Base-by-base conservation (phyloP, 2,797 vertebrate species). In the Rhodeus uyekii region DNA sequence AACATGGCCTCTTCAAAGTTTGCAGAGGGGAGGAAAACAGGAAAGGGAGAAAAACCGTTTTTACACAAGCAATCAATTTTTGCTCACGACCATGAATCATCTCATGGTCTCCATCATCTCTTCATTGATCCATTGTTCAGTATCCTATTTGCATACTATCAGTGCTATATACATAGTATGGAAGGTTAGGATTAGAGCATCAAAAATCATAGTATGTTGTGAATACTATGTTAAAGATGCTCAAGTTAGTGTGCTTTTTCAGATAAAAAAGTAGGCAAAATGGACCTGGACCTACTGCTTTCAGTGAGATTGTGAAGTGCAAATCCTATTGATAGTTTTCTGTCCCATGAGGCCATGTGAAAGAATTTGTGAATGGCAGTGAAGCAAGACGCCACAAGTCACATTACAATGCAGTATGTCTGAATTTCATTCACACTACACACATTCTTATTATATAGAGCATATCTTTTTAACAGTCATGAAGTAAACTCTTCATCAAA, bases 1-100 rank as follows among this genome's bases (percentile, higher is more conserved):
- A 27, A 42, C 50, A 27, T 64, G 24, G 27, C 65, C 74, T 60
- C 27, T 85, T 87, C 78, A 65, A 61, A 86, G 77, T 48, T 76
- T 88, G 89, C 84, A 87, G 86, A 85, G 88, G 86, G 89, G 90
- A 86, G 86, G 87, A 89, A 89, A 87, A 83, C 84, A 60, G 65
- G 74, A 36, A 24, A 76, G 24, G 9, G 12, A 19, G 39, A 13
- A 36, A 8, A 0, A 3, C 18, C 3, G 5, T 27, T 24, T 74
- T 74, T 24, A 34, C 72, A 32, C 18, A 72, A 72, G 16, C 42
- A 29, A 19, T 71, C 2, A 18, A n/a, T 27, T 58, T 38, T 8
- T 42, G 44, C 19, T 50, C 29, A 27, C n/a, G 12, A 58, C 32
- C 14, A 50, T 36, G 6, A 4, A 48, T 48, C 18, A 63, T 76